Base-by-base conservation (phyloP, 1,140 invertebrate species). In the Drosophila subpulchrella region DNA sequence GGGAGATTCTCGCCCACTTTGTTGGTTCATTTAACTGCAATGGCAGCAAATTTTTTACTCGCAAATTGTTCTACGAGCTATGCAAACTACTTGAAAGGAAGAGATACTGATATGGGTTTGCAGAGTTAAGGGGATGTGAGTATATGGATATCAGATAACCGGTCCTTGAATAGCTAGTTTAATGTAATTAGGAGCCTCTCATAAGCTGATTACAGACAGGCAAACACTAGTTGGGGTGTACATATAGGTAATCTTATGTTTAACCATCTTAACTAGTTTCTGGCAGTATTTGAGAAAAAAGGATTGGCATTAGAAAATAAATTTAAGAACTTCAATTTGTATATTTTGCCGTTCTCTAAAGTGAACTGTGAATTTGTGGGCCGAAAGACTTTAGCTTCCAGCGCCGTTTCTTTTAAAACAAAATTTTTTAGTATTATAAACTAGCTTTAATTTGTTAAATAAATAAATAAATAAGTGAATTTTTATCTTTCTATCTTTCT, bases 11-110 rank as follows among this genome's bases (percentile, higher is more conserved):
- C 44, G 68, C 72, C 62, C 72, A 77, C 73, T 66, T 73, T 81
- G 61, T 77, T 59, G 66, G 66, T 55, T 61, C 55, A 77, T 78
- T 81, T 73, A 81, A 78, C 60, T 54, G 67, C 53, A 65, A 59
- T 50, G 48, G 44, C 61, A 60, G 62, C 74, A 77, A 70, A 68
- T 77, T 68, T 76, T 77, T 68, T 60, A 77, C 56, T 54, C 38
- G 27, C 65, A 61, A 75, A 74, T 63, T 75, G 70, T 55, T 75
- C 56, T 62, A 50, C 53, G 66, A 72, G 51, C 68, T 58, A 41
- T 41, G 65, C 65, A 71, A 71, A 71, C 66, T 71, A 67, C 68
- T 68, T 44, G 47, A 68, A 66, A 30, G 44, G 36, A 71, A 70
- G 20, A 72, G 36, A 58, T 42, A 58, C 42, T 71, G 66, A 71